phyloP scores from a whole-genome alignment of 2,888 invertebrate genomes.

The Sclerodermus sp. region DNA sequence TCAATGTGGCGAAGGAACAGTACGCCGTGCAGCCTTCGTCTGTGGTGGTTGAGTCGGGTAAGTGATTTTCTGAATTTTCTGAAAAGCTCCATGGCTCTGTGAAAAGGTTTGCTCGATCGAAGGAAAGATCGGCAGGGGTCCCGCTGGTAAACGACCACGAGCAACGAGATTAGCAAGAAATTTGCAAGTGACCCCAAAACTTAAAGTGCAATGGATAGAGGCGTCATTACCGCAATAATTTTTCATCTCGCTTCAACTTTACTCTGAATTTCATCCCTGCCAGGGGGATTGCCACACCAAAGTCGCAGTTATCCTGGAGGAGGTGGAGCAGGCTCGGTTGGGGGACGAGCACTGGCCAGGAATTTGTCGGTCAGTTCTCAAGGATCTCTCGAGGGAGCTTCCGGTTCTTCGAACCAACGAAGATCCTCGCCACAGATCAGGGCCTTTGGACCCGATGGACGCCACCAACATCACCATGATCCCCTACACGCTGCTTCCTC shows the following conservation, averaged over 20 bases:
- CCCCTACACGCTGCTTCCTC: slow-evolving; percentile 46
- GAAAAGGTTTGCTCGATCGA: no score
- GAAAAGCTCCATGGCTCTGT: no score
- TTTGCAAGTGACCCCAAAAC: no score
- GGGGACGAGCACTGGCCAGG: slow-evolving; percentile 60
- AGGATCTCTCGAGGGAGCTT: slow-evolving; percentile 75
- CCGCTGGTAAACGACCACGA: no score
- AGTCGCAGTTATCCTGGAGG: slow-evolving; percentile 66
- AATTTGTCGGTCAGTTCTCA: slow-evolving; percentile 83
- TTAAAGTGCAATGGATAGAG: no score
- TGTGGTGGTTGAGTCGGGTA: slow-evolving; percentile 45
- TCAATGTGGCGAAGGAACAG: slow-evolving; percentile 68
- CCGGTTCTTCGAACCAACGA: slow-evolving; percentile 64
- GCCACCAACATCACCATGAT: slow-evolving; percentile 51
- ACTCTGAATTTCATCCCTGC: no score
- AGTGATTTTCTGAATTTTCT: slow-evolving; percentile 8
- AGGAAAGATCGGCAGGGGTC: no score
- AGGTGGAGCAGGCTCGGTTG: slow-evolving; percentile 21
- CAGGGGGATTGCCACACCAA: slow-evolving; percentile 61
- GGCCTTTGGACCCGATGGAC: slow-evolving; percentile 81
- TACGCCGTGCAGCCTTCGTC: slow-evolving; percentile 66
- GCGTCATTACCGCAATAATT: no score
- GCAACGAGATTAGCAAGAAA: no score
- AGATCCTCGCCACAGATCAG: slow-evolving; percentile 84
- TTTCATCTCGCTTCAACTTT: no score